phyloP scores from a whole-genome alignment of 92 coral and sea anemone species.

The Porites lobata region DNA sequence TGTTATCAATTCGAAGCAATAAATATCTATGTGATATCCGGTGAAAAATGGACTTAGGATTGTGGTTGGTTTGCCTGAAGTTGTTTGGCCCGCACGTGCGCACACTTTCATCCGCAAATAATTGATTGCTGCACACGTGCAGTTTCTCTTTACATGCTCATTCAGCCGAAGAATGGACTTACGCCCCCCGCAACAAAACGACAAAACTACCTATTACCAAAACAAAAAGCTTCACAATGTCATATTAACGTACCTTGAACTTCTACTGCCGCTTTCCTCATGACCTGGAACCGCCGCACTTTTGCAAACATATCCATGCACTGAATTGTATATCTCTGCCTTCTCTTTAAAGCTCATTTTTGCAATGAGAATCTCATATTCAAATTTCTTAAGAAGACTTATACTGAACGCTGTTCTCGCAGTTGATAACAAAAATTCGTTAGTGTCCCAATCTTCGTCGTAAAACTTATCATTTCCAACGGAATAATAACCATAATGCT shows the following conservation, averaged over 20 bases:
- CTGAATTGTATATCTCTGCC: constrained; percentile 31
- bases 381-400: constrained; percentile 9
- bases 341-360: constrained; percentile 43
- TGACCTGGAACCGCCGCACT: too few species aligned
- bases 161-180: neutral
- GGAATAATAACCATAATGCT: constrained; percentile 42
- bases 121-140: too few species aligned
- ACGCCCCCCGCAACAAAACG: neutral
- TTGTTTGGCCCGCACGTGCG: too few species aligned
- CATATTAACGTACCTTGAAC: constrained; percentile 9
- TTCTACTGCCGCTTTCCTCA: neutral
- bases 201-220: neutral
- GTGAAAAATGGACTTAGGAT: too few species aligned
- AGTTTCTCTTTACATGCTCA: too few species aligned
- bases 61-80: too few species aligned
- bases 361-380: constrained; percentile 24
- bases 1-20: too few species aligned
- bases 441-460: constrained; percentile 42
- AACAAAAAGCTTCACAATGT: neutral
- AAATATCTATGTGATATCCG: too few species aligned
- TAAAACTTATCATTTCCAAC: constrained; percentile 33
- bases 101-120: too few species aligned
- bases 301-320: neutral
- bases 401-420: constrained; percentile 32
- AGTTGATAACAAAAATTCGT: constrained; percentile 28